These are phyloP conservation scores for Melipona quadrifasciata DNA, from an alignment of 1,140 invertebrate genomes.

Conservation along the genomic window DNA sequence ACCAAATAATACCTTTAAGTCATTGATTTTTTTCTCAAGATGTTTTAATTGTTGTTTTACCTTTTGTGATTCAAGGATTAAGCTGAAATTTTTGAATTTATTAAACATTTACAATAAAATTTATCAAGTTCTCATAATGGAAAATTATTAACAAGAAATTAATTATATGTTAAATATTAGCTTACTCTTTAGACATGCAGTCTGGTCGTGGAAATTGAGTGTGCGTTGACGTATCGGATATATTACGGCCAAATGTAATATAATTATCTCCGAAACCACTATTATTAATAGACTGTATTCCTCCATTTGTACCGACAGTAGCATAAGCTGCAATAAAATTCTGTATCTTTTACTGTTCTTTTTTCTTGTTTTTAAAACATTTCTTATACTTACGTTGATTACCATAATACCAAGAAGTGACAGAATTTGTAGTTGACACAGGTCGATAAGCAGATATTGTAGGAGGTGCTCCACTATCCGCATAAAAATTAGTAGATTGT, in stretches of 20 bases:
- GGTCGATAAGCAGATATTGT: constrained; percentile 80
- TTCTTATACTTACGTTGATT: constrained; percentile 75
- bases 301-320: constrained; percentile 71
- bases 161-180: constrained; percentile 46
- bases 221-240: constrained; percentile 70
- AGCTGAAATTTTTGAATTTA: constrained; percentile 69
- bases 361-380: neutral
- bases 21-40: constrained; percentile 86
- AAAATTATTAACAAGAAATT: neutral
- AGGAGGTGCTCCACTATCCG: constrained; percentile 76
- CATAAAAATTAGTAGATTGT: constrained; percentile 77
- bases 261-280: constrained; percentile 78
- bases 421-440: constrained; percentile 82
- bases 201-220: constrained; percentile 74
- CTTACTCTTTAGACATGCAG: constrained; percentile 79
- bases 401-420: constrained; percentile 82
- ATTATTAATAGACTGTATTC: constrained; percentile 71
- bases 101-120: neutral
- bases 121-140: no score
- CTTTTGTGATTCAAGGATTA: constrained; percentile 84
- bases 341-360: neutral
- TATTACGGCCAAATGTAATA: constrained; percentile 80
- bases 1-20: constrained; percentile 82
- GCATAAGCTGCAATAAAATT: constrained; percentile 71
- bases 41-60: constrained; percentile 85